Percentiles rank a stretch among this genome's conserved stretches.
Conservation (phyloP, 2,113 vertebrate genomes). For the Phylloscopus trochiloides region DNA sequence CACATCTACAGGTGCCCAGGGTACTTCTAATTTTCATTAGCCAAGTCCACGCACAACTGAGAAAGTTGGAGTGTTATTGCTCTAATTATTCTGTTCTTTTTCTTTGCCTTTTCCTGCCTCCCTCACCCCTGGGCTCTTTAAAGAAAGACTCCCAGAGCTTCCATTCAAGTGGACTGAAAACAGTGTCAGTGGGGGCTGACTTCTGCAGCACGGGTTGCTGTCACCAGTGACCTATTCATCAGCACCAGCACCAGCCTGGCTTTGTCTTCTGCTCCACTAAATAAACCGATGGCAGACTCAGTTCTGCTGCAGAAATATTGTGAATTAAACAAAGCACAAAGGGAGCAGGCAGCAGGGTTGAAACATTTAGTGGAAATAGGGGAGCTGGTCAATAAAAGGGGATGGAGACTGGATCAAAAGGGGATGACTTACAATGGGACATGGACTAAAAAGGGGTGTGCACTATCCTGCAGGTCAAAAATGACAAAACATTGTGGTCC, state of each 20-base stretch:
- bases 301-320: slow-evolving; percentile 31
- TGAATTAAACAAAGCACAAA: slow-evolving; percentile 55
- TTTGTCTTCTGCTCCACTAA: slow-evolving; percentile 60
- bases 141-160: slow-evolving; percentile 53
- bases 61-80: slow-evolving; percentile 1
- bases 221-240: slow-evolving; percentile 55
- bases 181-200: slow-evolving; percentile 54
- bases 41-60: not conserved
- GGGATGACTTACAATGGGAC: slow-evolving; percentile 34
- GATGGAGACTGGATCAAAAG: slow-evolving; percentile 48
- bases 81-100: slow-evolving; percentile 10
- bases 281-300: slow-evolving; percentile 26
- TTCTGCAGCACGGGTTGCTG: slow-evolving; percentile 50
- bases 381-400: slow-evolving; percentile 56
- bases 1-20: not conserved
- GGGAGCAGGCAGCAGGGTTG: slow-evolving; percentile 36
- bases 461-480: slow-evolving; percentile 27
- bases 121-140: slow-evolving; percentile 31
- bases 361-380: slow-evolving; percentile 39
- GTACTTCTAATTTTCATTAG: not conserved
- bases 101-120: slow-evolving; percentile 33
- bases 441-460: slow-evolving; percentile 19
- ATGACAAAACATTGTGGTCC: slow-evolving; percentile 32
- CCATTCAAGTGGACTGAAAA: slow-evolving; percentile 59
- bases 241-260: slow-evolving; percentile 33